A percentile compares a stretch with the other conserved stretches of the same genome.
Evolutionary conservation across 2,888 invertebrate species (phyloP).

Genomic region (Palloptera scutellata): DNA sequence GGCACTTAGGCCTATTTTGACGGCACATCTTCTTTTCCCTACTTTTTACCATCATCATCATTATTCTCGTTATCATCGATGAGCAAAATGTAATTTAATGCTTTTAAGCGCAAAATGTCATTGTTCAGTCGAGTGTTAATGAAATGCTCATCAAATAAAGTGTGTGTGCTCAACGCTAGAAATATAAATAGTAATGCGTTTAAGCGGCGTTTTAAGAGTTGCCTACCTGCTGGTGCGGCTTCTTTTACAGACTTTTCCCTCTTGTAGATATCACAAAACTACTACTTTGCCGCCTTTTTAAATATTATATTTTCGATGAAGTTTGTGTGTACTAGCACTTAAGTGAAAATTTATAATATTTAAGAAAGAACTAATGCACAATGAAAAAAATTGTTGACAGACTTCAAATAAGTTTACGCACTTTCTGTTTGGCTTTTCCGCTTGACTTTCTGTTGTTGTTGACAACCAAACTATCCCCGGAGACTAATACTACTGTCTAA

Average conservation of each 20-base stretch:
- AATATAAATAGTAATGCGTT: conserved; percentile 7
- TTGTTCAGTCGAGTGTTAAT: conserved; percentile 33
- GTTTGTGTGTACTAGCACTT: too few species aligned
- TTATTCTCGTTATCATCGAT: conserved; percentile 19
- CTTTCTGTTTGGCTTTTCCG: conserved; percentile 3
- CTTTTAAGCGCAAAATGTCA: conserved; percentile 27
- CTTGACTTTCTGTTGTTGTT: not conserved
- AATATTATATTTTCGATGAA: too few species aligned
- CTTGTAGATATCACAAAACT: too few species aligned
- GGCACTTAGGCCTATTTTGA: not conserved
- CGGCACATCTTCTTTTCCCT: not conserved
- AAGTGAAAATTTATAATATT: too few species aligned
- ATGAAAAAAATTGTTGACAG: not conserved
- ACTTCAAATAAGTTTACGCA: not conserved
- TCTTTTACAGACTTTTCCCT: not conserved
- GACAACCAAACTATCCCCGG: not conserved
- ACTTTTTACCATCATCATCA: conserved; percentile 7
- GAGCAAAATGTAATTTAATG: conserved; percentile 18
- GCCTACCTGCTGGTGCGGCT: not conserved
- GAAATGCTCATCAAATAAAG: conserved; percentile 27
- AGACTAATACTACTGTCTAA: not conserved
- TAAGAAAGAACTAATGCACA: too few species aligned
- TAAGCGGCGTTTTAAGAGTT: not conserved
- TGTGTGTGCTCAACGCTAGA: conserved; percentile 10
- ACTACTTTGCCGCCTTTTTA: too few species aligned